Evolutionary conservation across 1,140 invertebrate genomes (phyloP), one percentile per base, ranked within the genome.

Genomic region (Scaptomyza graminum): DNA sequence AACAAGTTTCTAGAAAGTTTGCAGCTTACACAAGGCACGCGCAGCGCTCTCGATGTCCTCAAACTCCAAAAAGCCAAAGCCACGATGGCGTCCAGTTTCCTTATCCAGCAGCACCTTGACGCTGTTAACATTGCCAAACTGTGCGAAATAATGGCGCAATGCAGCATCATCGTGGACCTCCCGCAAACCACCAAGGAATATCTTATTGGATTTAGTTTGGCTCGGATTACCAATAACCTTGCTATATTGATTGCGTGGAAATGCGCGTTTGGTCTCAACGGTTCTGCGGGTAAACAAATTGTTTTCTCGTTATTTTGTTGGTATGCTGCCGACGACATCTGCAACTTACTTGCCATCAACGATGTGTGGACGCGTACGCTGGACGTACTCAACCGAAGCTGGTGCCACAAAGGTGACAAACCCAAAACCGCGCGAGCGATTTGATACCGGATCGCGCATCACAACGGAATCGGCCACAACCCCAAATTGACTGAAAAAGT

Each of bases 261-360:
- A 97, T 6, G 98, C 99, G 79, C 98, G 93, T 91, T 99, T 99
- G 0, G 98, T 97, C 92, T 99, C 98, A 0, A 99, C 98, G 61
- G 97, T 95, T 72, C 98, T 94, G 39, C 15, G 31, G 5, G 15
- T 41, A 8, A 34, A 34, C n/a, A n/a, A n/a, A n/a, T n/a, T n/a
- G n/a, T n/a, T n/a, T n/a, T 9, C 9, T 9, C 9, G 31, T 34
- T 34, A 34, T 9, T 28, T 28, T 28, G 28, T 5, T 6, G 11
- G 4, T 18, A 16, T 46, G 46, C 31, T 1, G 31, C 25, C 15
- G 13, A 28, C 18, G 18, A 56, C 0, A 8, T 15, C 8, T 49
- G 12, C 9, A 37, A 90, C 92, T 92, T 74, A 94, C 93, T 93
- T 87, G 43, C 67, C 62, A 47, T 88, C 83, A 56, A 88, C 67